These are phyloP conservation scores for Hormaphis cornu DNA, from an alignment of 1,140 invertebrate species.

Conservation along the genomic window DNA sequence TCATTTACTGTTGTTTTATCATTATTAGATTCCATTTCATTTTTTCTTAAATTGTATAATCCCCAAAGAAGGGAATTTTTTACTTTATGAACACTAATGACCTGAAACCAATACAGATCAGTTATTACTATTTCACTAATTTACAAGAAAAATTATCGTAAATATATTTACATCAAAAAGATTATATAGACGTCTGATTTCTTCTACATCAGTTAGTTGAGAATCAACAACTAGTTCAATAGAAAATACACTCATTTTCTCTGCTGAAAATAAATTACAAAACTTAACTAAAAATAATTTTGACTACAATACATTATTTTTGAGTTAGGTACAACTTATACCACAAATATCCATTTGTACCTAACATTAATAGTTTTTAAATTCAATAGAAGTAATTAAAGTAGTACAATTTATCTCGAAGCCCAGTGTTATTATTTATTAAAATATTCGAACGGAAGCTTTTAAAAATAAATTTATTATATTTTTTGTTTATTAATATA, in stretches of 20 bases:
- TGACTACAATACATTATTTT: too few species aligned
- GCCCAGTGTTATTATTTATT: too few species aligned
- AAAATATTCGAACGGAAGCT: too few species aligned
- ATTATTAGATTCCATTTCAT: constrained; percentile 2
- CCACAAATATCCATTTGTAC: too few species aligned
- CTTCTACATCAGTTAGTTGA: not conserved
- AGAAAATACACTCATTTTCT: not conserved
- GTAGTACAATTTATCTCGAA: too few species aligned
- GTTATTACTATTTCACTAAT: not conserved
- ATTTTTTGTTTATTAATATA: too few species aligned
- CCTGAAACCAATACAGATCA: not conserved
- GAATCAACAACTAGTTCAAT: constrained; percentile 3
- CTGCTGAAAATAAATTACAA: too few species aligned
- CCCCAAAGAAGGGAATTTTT: constrained; percentile 3
- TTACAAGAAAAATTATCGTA: not conserved
- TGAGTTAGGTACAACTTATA: too few species aligned
- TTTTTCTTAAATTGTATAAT: not conserved
- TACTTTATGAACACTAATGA: not conserved
- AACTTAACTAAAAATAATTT: too few species aligned
- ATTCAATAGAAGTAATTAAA: too few species aligned
- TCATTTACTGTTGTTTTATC: not conserved
- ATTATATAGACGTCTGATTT: constrained; percentile 9
- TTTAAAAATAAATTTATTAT: too few species aligned
- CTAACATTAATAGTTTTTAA: too few species aligned
- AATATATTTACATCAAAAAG: constrained; percentile 11